Evolutionary conservation across 2,113 vertebrate species (phyloP).

Genomic region (Platysternon megacephalum): DNA sequence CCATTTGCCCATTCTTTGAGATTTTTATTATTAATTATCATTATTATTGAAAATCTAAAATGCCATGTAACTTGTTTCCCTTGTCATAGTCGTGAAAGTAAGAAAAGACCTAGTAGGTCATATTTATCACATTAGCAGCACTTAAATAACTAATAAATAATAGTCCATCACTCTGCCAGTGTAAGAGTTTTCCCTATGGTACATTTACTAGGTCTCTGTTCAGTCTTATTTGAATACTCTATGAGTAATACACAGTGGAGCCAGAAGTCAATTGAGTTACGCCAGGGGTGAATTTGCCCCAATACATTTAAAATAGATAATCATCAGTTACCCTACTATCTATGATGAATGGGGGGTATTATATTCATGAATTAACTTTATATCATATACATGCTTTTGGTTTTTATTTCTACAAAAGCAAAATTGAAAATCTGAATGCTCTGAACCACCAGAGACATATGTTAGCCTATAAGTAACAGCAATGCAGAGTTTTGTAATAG

Average conservation of each 20-base stretch:
- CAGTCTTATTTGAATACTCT: constrained; percentile 9
- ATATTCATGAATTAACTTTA: constrained; percentile 48
- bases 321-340: constrained; percentile 43
- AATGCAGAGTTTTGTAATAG: constrained; percentile 25
- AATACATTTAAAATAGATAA: constrained; percentile 53
- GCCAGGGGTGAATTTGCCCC: constrained; percentile 38
- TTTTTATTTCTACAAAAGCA: neutral
- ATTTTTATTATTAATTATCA: neutral
- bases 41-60: constrained; percentile 51
- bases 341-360: constrained; percentile 21
- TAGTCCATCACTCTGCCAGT: constrained; percentile 31
- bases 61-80: constrained; percentile 57
- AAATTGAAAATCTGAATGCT: constrained; percentile 5
- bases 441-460: neutral
- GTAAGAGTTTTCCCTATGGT: constrained; percentile 36
- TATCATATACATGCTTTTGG: neutral
- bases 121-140: constrained; percentile 32
- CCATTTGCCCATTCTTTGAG: constrained; percentile 9
- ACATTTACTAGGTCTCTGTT: constrained; percentile 26
- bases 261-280: constrained; percentile 32
- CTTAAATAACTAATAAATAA: constrained; percentile 69
- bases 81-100: constrained; percentile 51
- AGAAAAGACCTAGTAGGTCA: constrained; percentile 57
- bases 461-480: neutral
- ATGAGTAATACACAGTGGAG: constrained; percentile 49